Evolutionary conservation across 2,113 vertebrate species (phyloP), one percentile per base, ranked within the genome.

Genomic region (Rissa tridactyla): DNA sequence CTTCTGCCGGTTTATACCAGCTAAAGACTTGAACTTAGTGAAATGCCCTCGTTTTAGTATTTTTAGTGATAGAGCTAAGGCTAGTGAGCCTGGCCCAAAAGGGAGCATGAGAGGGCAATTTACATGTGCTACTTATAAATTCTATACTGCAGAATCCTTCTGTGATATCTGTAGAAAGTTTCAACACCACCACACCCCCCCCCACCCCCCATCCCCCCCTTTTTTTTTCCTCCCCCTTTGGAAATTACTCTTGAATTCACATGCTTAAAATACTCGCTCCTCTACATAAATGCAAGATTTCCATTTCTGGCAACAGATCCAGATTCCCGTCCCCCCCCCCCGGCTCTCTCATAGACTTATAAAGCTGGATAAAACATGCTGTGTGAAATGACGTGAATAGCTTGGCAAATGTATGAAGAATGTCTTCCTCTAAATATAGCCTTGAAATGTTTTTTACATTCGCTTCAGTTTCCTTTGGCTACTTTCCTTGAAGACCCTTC

Each of bases 391-490:
- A 95, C 86, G 90, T 95, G 95, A 90, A 54, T 52, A 85, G 88
- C 92, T 90, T 95, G 96, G 96, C 96, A 89, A 92, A 62, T 30
- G 85, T 1, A 60, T 62, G 88, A 90, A 91, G 88, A 93, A 97
- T 86, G 86, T 84, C 95, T 96, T 95, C 66, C 72, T 89, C 96
- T 97, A 97, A 96, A 97, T 95, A 95, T 96, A 96, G 85, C 87
- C 44, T 34, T 25, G 54, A 82, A 86, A 96, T 81, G 81, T 78
- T 64, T 95, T 90, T 85, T 44, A 44, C 95, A 95, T 96, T 94
- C 6, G 36, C 76, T 96, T 87, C 86, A 77, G 77, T 30, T 92
- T 89, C 88, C 82, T 92, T 73, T 94, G 94, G 86, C 88, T 72
- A 27, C 91, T 75, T 92, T 82, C 87, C 90, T 75, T 86, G 79